These are phyloP conservation scores for Sialis fuliginosa DNA, from an alignment of 2,888 invertebrate genomes.

Conservation along the genomic window DNA sequence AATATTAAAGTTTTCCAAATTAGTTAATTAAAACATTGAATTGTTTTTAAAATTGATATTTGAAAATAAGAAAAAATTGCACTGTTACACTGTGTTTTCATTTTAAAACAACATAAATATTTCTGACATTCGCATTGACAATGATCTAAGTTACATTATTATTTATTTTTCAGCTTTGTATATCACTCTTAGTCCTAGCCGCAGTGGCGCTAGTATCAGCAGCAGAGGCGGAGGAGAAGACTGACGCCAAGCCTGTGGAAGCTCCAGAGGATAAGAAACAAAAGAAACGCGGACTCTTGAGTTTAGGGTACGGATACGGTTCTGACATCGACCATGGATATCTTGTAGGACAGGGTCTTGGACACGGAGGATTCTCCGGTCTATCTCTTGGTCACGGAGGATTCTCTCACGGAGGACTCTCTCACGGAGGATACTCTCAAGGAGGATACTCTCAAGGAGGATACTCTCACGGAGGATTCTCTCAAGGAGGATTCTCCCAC, in stretches of 20 bases:
- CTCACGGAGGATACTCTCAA: slow-evolving; percentile 10
- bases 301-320: slow-evolving; percentile 66
- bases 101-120: no score
- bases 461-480: slow-evolving; percentile 10
- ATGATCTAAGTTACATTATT: no score
- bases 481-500: slow-evolving; percentile 14
- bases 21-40: no score
- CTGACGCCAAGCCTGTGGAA: slow-evolving; percentile 27
- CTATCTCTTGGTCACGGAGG: slow-evolving; percentile 13
- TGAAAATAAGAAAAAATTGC: no score
- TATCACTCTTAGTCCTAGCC: slow-evolving; percentile 57
- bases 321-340: slow-evolving; percentile 59
- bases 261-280: slow-evolving; percentile 45
- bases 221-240: slow-evolving; percentile 48
- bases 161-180: slow-evolving; percentile 38
- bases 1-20: no score
- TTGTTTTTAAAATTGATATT: no score
- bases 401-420: slow-evolving; percentile 13
- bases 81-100: no score
- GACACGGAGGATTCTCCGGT: slow-evolving; percentile 32
- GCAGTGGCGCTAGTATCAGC: slow-evolving; percentile 32
- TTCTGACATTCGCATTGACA: no score
- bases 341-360: slow-evolving; percentile 36
- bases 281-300: slow-evolving; percentile 64
- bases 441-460: slow-evolving; percentile 9